These are phyloP conservation scores for Tapera naevia DNA, from an alignment of 2,797 vertebrate species.

Conservation along the genomic window DNA sequence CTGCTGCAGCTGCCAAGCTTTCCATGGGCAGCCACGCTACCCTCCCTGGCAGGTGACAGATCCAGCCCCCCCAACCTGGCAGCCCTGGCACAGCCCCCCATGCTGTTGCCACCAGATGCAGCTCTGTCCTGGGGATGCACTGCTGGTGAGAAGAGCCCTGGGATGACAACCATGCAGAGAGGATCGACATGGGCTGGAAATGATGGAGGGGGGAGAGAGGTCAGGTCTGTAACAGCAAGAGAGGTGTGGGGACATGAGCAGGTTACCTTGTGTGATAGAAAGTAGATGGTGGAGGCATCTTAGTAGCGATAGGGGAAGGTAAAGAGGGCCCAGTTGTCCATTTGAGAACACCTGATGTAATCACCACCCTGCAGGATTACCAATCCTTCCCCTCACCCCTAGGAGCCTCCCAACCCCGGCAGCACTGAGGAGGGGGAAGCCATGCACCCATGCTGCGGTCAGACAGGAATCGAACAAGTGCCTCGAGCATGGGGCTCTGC, in stretches of 20 bases:
- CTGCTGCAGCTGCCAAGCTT: neutral
- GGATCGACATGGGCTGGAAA: neutral
- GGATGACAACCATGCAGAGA: accelerated
- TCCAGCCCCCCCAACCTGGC: neutral
- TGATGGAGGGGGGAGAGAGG: neutral
- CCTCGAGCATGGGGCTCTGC: accelerated
- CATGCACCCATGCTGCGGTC: accelerated
- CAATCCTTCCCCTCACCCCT: neutral
- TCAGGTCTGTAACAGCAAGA: neutral
- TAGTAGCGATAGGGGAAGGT: neutral
- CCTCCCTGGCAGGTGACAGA: neutral
- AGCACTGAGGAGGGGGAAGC: neutral
- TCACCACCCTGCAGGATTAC: neutral
- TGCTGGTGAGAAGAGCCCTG: accelerated
- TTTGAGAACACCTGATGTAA: neutral
- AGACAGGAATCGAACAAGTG: accelerated
- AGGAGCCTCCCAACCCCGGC: accelerated
- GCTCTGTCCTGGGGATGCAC: neutral
- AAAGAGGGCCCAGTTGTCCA: neutral
- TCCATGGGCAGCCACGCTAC: accelerated
- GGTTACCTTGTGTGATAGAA: neutral
- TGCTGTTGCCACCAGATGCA: accelerated
- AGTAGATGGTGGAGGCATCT: neutral
- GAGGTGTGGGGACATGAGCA: neutral
- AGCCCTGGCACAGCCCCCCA: neutral